Percentiles rank a stretch among this genome's conserved stretches.
phyloP scores from a whole-genome alignment of 2,888 invertebrate species.

The Amitus sp. region DNA sequence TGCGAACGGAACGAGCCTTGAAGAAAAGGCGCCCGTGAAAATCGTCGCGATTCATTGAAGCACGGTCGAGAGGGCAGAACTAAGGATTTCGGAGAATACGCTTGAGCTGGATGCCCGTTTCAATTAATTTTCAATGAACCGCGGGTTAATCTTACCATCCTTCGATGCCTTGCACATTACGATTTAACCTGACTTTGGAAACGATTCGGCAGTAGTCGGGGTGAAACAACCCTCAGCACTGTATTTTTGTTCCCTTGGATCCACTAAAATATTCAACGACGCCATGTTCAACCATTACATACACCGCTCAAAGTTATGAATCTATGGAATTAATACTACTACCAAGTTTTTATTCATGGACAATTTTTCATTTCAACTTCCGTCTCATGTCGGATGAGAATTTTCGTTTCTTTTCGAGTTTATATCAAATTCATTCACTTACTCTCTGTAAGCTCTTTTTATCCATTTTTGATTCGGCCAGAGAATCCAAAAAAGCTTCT shows the following conservation, averaged over 20 bases:
- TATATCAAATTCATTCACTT: neutral
- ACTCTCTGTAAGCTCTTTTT: too few relatives aligned
- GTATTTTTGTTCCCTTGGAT: neutral
- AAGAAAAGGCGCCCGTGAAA: slow-evolving; percentile 41
- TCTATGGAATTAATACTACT: neutral
- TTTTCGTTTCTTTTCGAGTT: too few relatives aligned
- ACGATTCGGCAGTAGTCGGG: slow-evolving; percentile 10
- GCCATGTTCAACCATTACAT: neutral
- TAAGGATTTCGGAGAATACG: slow-evolving; percentile 25
- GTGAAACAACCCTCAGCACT: neutral
- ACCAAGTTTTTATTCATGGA: too few relatives aligned
- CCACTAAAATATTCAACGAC: neutral
- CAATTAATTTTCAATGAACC: slow-evolving; percentile 48
- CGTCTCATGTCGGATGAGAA: too few relatives aligned
- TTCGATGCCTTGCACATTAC: slow-evolving; percentile 15
- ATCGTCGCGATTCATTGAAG: slow-evolving; percentile 37
- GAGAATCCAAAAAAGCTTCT: too few relatives aligned
- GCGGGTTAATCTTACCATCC: slow-evolving; percentile 39
- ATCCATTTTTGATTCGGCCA: too few relatives aligned
- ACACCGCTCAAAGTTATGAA: neutral
- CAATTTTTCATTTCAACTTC: too few relatives aligned
- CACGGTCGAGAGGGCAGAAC: slow-evolving; percentile 13
- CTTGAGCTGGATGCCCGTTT: slow-evolving; percentile 22
- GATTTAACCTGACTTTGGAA: slow-evolving; percentile 17
- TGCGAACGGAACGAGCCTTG: slow-evolving; percentile 35